These are phyloP conservation scores for Thalpophila matura DNA, from an alignment of 2,888 invertebrate genomes.

Conservation along the genomic window DNA sequence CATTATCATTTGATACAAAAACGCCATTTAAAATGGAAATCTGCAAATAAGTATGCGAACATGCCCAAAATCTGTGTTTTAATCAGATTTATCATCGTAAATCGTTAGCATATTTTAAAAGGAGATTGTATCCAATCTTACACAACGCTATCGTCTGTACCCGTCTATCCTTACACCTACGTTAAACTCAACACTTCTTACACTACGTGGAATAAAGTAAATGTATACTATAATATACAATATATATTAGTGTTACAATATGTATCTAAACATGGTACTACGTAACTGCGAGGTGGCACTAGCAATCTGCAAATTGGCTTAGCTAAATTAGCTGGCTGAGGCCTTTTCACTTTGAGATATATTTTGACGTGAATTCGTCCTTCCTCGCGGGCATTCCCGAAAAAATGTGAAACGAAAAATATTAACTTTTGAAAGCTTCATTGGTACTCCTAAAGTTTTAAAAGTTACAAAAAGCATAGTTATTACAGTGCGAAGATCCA, in stretches of 20 bases:
- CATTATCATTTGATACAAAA: too few species aligned
- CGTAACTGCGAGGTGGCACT: constrained; percentile 86
- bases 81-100: not conserved
- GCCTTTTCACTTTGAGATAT: not conserved
- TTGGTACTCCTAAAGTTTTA: too few species aligned
- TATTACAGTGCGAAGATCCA: too few species aligned
- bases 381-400: too few species aligned
- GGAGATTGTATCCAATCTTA: constrained; percentile 74
- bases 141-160: constrained; percentile 75
- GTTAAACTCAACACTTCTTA: constrained; percentile 84
- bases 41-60: not conserved
- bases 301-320: constrained; percentile 79
- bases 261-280: constrained; percentile 80
- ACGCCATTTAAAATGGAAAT: not conserved
- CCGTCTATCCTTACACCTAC: constrained; percentile 79
- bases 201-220: constrained; percentile 86
- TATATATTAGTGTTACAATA: constrained; percentile 70
- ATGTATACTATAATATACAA: constrained; percentile 67
- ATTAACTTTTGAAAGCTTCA: too few species aligned
- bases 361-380: too few species aligned
- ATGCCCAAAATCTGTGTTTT: constrained; percentile 23
- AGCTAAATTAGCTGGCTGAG: constrained; percentile 58
- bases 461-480: too few species aligned
- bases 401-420: too few species aligned
- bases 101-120: constrained; percentile 77